Conservation (phyloP, 2,888 invertebrate genomes). For the Rhagium mordax region DNA sequence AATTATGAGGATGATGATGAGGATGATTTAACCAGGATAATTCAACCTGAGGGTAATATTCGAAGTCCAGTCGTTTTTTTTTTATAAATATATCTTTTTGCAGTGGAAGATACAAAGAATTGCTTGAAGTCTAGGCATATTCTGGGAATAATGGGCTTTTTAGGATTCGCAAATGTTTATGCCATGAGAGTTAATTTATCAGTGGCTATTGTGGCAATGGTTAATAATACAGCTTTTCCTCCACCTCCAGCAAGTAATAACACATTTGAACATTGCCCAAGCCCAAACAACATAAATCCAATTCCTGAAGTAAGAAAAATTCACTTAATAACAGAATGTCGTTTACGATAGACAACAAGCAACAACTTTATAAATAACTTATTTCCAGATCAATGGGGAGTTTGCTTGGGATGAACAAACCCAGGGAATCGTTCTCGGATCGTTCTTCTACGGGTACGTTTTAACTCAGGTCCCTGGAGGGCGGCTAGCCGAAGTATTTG, state of each 20-base stretch:
- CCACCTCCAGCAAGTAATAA: slow-evolving; percentile 73
- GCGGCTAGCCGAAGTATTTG: slow-evolving; percentile 87
- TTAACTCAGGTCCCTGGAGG: slow-evolving; percentile 88
- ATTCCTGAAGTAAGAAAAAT: slow-evolving; percentile 57
- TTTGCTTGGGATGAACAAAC: slow-evolving; percentile 86
- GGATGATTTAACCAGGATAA: slow-evolving; percentile 67
- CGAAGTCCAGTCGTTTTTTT: background rate
- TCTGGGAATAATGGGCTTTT: slow-evolving; percentile 87
- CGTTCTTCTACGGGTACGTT: slow-evolving; percentile 89
- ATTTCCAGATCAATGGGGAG: slow-evolving; percentile 74
- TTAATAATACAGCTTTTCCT: slow-evolving; percentile 80
- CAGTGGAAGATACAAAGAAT: slow-evolving; percentile 77
- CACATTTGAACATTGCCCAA: slow-evolving; percentile 76
- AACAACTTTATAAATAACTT: background rate
- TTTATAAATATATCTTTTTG: slow-evolving; percentile 46
- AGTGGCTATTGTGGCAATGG: slow-evolving; percentile 96
- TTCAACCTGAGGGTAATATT: slow-evolving; percentile 67
- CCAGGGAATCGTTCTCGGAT: slow-evolving; percentile 86
- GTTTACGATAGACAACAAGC: no score
- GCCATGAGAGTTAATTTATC: slow-evolving; percentile 93
- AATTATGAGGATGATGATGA: slow-evolving; percentile 63
- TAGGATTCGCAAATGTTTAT: slow-evolving; percentile 91
- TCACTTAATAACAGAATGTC: background rate
- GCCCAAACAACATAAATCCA: slow-evolving; percentile 69
- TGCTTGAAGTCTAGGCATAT: slow-evolving; percentile 83